Evolutionary conservation across 2,888 invertebrate species (phyloP), one percentile per base, ranked within the genome.

Genomic region (Epinotia ramella): DNA sequence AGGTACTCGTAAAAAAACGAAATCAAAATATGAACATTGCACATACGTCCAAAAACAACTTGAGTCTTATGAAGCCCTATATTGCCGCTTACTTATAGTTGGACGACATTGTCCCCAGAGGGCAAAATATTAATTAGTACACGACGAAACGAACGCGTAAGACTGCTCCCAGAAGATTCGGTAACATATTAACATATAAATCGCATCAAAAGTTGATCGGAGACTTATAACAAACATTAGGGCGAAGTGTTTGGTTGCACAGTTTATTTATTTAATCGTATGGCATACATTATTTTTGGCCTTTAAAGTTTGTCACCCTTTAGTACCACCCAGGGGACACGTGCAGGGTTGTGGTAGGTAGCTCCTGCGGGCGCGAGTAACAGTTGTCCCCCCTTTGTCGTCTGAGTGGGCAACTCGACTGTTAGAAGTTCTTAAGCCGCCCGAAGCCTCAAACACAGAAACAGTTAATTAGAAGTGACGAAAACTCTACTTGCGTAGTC

Each of bases 101-200:
- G 20, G 18, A 13, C 33, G 33, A 20, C 67, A n/a, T 16, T 33
- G 66, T 33, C 12, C 66, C 28, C 40, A 44, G 44, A 44, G 57
- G 13, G 40, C 68, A 16, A 44, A 44, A 68, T 68, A 68, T 68
- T 68, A 68, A 68, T 68, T 68, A 57, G 18, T 16, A 68, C 44
- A 68, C 13, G 13, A 20, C 2, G 9, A 68, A 68, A 18, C 16
- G 24, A 65, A 46, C 20, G 40, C 20, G 20, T 44, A 40, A 68
- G 9, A n/a, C 49, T n/a, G 13, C 20, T 20, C 40, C 7, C n/a
- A 53, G n/a, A 53, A 0, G 2, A 11, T 20, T 65, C 40, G 2
- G 16, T 56, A 33, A n/a, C 20, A n/a, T 46, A 69, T 69, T 59
- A 59, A 44, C 59, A 69, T 69, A 69, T 69, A n/a, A 20, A 46